Percentiles rank a stretch among this genome's conserved stretches.
Evolutionary conservation across 2,113 vertebrate species (phyloP).

Genomic region (Diadophis punctatus): DNA sequence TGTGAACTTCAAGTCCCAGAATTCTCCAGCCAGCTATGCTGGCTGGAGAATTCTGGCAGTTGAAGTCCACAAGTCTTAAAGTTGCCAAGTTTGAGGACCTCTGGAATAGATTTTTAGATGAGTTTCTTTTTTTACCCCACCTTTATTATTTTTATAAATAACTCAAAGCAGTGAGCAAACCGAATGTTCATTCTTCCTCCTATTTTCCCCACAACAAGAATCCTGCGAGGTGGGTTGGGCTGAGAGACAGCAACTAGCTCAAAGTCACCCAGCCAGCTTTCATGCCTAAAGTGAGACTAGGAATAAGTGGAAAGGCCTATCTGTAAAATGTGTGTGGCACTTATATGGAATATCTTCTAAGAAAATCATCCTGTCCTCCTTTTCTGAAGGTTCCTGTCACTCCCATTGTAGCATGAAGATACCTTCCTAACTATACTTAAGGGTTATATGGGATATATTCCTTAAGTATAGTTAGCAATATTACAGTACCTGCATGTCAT

Average conservation of each 20-base stretch:
- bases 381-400: constrained; percentile 1
- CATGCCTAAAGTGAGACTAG: neutral
- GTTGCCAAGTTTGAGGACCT: too few relatives aligned
- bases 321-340: constrained; percentile 15
- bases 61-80: too few relatives aligned
- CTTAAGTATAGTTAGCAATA: neutral
- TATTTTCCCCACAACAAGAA: neutral
- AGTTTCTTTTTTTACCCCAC: neutral
- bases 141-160: neutral
- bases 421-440: neutral
- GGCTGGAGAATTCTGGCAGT: too few relatives aligned
- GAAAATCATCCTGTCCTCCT: constrained; percentile 39
- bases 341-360: constrained; percentile 43
- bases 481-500: neutral
- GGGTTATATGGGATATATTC: neutral
- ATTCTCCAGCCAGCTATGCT: too few relatives aligned
- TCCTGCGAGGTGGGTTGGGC: neutral
- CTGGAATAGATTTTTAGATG: constrained; percentile 8
- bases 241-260: neutral
- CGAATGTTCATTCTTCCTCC: neutral
- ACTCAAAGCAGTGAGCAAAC: neutral
- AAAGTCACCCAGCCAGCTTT: neutral
- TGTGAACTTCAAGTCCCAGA: too few relatives aligned
- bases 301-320: neutral
- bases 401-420: neutral